Conservation (phyloP, 2,888 invertebrate genomes). For the Archaeoteleia sp. region DNA sequence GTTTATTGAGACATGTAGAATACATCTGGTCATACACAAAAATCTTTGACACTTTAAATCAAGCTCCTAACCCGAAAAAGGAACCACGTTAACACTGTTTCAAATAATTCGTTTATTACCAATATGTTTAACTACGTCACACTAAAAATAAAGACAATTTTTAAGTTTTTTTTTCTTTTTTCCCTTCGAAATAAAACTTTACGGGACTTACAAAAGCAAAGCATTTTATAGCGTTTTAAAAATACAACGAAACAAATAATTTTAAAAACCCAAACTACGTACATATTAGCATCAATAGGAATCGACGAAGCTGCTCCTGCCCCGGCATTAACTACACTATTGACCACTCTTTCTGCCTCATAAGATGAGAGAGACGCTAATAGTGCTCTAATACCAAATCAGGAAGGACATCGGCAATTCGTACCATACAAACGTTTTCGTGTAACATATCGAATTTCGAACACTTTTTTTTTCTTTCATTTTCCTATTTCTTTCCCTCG, state of each 20-base stretch:
- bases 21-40: slow-evolving; percentile 76
- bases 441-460: slow-evolving; percentile 50
- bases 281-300: slow-evolving; percentile 49
- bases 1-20: slow-evolving; percentile 80
- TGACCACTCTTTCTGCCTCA: too few species aligned
- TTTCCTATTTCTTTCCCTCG: slow-evolving; percentile 53
- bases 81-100: slow-evolving; percentile 70
- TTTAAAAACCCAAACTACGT: slow-evolving; percentile 56
- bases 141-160: slow-evolving; percentile 73
- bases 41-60: slow-evolving; percentile 75
- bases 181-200: slow-evolving; percentile 19
- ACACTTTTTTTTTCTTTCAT: slow-evolving; percentile 20
- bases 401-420: too few species aligned
- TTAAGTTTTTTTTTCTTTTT: slow-evolving; percentile 45
- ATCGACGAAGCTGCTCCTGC: too few species aligned
- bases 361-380: too few species aligned
- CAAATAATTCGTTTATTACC: slow-evolving; percentile 69
- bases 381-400: too few species aligned
- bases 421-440: slow-evolving; percentile 33
- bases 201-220: slow-evolving; percentile 67
- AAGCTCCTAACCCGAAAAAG: slow-evolving; percentile 74
- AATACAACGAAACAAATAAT: slow-evolving; percentile 58
- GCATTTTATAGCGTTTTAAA: slow-evolving; percentile 68
- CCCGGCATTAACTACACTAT: too few species aligned
- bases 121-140: slow-evolving; percentile 74